Conservation (phyloP, 1,140 invertebrate genomes). For the Camponotus pennsylvanicus region DNA sequence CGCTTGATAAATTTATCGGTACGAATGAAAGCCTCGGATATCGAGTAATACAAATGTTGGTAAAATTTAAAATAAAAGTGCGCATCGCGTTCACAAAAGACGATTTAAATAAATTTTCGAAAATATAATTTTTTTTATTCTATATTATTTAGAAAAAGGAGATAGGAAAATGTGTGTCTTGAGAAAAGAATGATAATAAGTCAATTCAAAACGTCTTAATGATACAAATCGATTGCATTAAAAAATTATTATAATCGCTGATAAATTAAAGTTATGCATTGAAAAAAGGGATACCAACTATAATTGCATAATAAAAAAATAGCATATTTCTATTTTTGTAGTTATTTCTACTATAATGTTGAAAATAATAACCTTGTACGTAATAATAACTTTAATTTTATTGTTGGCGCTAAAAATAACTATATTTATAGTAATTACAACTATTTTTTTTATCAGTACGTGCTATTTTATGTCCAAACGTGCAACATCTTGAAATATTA, state of each 20-base stretch:
- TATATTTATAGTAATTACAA: no score
- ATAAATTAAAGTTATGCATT: constrained; percentile 1
- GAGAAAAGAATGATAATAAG: not conserved
- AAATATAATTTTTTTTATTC: not conserved
- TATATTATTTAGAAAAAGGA: not conserved
- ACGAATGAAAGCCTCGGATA: constrained; percentile 11
- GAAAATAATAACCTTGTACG: no score
- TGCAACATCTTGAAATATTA: constrained; percentile 63
- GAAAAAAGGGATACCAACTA: no score
- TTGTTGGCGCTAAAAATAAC: no score
- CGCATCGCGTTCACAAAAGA: not conserved
- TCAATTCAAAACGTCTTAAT: not conserved
- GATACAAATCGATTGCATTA: not conserved
- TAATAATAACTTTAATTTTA: no score
- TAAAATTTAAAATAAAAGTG: not conserved
- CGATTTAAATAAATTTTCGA: not conserved
- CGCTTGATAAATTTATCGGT: constrained; percentile 26
- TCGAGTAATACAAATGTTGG: constrained; percentile 11
- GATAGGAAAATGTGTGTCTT: not conserved
- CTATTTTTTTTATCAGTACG: no score
- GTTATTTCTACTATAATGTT: no score
- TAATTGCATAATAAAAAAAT: no score
- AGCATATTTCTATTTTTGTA: no score
- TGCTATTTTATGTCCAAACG: constrained; percentile 23
- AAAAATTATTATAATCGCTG: not conserved